Evolutionary conservation across 2,888 invertebrate genomes (phyloP).

Genomic region (Parapristionchus giblindavisi): DNA sequence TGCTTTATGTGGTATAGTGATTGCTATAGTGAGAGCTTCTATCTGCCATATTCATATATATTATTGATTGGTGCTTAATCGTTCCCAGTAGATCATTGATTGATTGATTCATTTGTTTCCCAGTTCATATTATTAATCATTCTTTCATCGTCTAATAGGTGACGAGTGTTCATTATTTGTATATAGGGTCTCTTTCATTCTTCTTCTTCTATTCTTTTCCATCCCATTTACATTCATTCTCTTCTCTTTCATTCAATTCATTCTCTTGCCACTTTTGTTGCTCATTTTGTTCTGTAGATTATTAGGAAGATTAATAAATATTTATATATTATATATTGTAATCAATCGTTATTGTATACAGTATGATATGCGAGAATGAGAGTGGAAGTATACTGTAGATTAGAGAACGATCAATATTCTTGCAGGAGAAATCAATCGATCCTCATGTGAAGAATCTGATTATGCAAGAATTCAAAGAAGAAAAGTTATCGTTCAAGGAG

Average conservation of each 20-base stretch:
- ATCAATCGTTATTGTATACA: conserved; percentile 1
- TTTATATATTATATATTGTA: not conserved
- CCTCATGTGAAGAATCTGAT: conserved; percentile 16
- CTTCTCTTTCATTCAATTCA: not conserved
- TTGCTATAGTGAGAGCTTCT: too few species aligned
- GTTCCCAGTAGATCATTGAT: too few species aligned
- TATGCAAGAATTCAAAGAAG: conserved; percentile 17
- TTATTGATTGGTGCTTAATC: conserved; percentile 13
- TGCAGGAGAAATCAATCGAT: conserved; percentile 9
- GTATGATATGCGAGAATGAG: not conserved
- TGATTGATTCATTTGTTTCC: conserved; percentile 18
- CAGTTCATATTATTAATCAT: not conserved
- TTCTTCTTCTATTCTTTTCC: conserved; percentile 13
- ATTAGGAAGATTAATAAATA: conserved; percentile 9
- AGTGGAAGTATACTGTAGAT: not conserved
- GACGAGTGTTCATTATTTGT: conserved; percentile 24
- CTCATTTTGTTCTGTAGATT: not conserved
- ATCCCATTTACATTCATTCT: not conserved
- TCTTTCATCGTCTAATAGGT: too few species aligned
- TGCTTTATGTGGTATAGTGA: too few species aligned
- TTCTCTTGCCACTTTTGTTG: not conserved
- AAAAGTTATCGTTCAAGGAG: conserved; percentile 15
- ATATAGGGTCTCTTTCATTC: conserved; percentile 6
- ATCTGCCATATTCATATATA: not conserved
- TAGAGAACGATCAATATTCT: not conserved